Evolutionary conservation across 2,888 invertebrate genomes (phyloP).

Genomic region (Drosophila meridionalis): DNA sequence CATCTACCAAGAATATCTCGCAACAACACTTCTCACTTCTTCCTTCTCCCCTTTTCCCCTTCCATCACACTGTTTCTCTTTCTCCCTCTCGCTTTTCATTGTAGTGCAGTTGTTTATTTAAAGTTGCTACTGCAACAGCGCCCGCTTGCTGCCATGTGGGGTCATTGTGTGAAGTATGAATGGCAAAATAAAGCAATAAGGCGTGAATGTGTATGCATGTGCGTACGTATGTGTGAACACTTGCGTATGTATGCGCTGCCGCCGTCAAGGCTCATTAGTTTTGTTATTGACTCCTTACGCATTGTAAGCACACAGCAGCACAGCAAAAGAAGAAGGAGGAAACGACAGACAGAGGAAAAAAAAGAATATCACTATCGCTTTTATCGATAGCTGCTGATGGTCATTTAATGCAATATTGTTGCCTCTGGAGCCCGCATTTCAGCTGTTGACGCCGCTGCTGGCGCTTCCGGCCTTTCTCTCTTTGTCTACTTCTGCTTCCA

Average conservation of each 20-base stretch:
- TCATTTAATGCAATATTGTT: constrained; percentile 62
- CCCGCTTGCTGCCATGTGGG: constrained; percentile 69
- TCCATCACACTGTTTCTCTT: background rate
- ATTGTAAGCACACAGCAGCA: constrained; percentile 25
- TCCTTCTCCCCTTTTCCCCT: background rate
- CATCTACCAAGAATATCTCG: constrained; percentile 23
- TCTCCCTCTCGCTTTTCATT: constrained; percentile 14
- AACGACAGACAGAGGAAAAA: constrained; percentile 17
- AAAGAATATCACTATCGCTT: constrained; percentile 69
- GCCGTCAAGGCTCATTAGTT: constrained; percentile 78
- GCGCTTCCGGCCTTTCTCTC: constrained; percentile 62
- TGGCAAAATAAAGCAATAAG: constrained; percentile 78
- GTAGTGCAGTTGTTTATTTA: constrained; percentile 62
- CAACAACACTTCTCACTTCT: constrained; percentile 1
- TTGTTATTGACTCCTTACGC: constrained; percentile 76
- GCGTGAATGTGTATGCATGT: constrained; percentile 21
- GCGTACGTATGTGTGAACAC: constrained; percentile 6
- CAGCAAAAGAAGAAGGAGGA: constrained; percentile 19
- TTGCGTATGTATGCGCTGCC: constrained; percentile 26
- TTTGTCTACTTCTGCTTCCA: constrained; percentile 37
- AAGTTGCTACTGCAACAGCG: constrained; percentile 45
- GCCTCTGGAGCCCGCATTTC: constrained; percentile 67
- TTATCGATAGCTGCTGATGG: constrained; percentile 72
- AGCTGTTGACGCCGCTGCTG: constrained; percentile 57
- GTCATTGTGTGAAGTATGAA: constrained; percentile 77